These are phyloP conservation scores for Ptychodera flava DNA, from an alignment of 35 echinoderm and acorn worm species.

Conservation along the genomic window DNA sequence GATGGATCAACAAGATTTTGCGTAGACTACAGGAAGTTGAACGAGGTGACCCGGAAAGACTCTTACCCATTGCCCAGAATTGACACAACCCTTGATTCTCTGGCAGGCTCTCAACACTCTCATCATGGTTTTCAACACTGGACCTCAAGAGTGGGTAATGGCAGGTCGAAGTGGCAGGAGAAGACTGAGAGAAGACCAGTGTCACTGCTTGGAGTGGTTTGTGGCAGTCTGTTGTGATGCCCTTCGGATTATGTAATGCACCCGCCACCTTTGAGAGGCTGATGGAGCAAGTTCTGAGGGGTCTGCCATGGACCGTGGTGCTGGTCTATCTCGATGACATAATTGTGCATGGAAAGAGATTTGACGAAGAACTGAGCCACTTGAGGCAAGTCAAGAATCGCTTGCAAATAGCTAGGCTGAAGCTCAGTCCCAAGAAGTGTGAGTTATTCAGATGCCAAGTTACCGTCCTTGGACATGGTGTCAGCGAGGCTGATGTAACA, in stretches of 20 bases:
- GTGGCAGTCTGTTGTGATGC: conserved; percentile 47
- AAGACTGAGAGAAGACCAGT: conserved; percentile 16
- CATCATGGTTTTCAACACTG: conserved; percentile 32
- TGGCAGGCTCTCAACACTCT: too few species aligned
- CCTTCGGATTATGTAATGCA: conserved; percentile 15
- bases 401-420: conserved; percentile 26
- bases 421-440: too few species aligned
- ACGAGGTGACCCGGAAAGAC: too few species aligned
- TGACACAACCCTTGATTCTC: conserved; percentile 34
- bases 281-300: conserved; percentile 13
- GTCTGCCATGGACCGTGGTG: conserved; percentile 13
- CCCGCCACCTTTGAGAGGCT: not conserved
- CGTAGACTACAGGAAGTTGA: conserved; percentile 52
- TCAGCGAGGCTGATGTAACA: too few species aligned
- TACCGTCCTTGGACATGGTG: too few species aligned
- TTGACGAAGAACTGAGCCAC: conserved; percentile 7
- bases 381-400: conserved; percentile 7
- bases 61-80: conserved; percentile 44
- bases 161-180: conserved; percentile 25
- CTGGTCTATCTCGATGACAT: conserved; percentile 35
- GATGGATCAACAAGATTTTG: conserved; percentile 46
- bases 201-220: conserved; percentile 14
- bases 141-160: conserved; percentile 51
- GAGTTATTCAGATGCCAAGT: too few species aligned
- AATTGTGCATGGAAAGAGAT: not conserved